These are phyloP conservation scores for Drosophila eugracilis DNA, from an alignment of 1,140 invertebrate species.

Conservation along the genomic window DNA sequence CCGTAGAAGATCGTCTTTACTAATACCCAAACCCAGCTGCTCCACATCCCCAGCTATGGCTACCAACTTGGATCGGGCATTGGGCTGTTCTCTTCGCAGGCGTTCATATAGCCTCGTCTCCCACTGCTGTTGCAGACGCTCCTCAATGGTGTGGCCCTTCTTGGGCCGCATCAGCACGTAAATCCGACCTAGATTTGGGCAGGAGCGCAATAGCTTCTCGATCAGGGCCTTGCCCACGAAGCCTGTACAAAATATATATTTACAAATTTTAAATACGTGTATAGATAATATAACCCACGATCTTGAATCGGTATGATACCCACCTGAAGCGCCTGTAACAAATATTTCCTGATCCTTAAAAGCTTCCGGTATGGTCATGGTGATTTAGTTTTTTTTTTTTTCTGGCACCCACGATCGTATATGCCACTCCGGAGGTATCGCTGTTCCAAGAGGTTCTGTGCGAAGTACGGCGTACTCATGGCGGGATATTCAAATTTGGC, in stretches of 20 bases:
- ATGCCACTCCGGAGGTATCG: constrained; percentile 20
- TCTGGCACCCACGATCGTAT: background rate
- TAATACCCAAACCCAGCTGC: constrained; percentile 87
- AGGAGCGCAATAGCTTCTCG: constrained; percentile 93
- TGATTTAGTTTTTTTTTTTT: background rate
- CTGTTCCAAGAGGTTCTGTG: constrained; percentile 43
- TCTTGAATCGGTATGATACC: constrained; percentile 1
- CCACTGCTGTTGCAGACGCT: constrained; percentile 88
- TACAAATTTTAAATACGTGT: no score
- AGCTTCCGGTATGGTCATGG: constrained; percentile 85
- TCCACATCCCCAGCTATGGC: constrained; percentile 92
- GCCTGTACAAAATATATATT: constrained; percentile 85
- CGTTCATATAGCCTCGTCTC: constrained; percentile 86
- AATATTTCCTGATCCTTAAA: constrained; percentile 88
- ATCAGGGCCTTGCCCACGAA: constrained; percentile 95
- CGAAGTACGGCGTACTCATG: constrained; percentile 16
- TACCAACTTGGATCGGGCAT: constrained; percentile 89
- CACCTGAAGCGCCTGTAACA: constrained; percentile 88
- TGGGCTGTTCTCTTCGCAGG: constrained; percentile 84
- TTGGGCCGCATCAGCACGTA: constrained; percentile 93
- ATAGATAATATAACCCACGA: background rate
- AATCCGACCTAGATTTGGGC: constrained; percentile 88
- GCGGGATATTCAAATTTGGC: constrained; percentile 30
- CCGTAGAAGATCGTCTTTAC: constrained; percentile 42
- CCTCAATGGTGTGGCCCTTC: constrained; percentile 88